phyloP scores from a whole-genome alignment of 2,113 vertebrate species.

The Istiophorus platypterus region DNA sequence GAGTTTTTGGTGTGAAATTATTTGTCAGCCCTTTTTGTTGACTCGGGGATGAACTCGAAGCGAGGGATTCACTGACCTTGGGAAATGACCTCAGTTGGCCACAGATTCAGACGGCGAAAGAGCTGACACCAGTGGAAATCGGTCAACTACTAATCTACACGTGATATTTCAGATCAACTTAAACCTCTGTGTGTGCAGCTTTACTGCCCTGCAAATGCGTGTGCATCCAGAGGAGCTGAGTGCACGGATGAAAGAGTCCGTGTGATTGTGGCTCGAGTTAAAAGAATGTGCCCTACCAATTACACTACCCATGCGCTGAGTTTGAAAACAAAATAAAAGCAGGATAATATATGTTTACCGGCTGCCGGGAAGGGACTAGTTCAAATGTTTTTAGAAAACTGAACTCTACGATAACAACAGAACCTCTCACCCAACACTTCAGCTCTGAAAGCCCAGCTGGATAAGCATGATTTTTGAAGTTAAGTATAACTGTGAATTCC shows the following conservation, averaged over 20 bases:
- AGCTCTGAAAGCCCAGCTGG: not conserved
- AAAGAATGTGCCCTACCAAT: not conserved
- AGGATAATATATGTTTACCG: not conserved
- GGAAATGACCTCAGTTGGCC: constrained; percentile 45
- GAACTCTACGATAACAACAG: constrained; percentile 10
- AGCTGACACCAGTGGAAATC: constrained; percentile 61
- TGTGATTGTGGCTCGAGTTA: not conserved
- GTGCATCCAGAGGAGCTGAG: not conserved
- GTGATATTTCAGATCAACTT: constrained; percentile 18
- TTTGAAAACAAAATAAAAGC: not conserved
- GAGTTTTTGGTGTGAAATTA: accelerated
- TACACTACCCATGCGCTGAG: not conserved
- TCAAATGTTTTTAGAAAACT: not conserved
- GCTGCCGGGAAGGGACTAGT: not conserved
- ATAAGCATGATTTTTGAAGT: constrained; percentile 36
- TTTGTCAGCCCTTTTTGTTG: not conserved
- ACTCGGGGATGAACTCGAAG: constrained; percentile 1
- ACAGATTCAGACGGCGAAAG: constrained; percentile 17
- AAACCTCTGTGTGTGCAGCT: not conserved
- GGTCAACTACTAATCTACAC: not conserved
- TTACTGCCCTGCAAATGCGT: not conserved
- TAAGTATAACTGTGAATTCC: constrained; percentile 51
- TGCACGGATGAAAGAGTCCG: not conserved
- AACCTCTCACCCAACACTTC: not conserved
- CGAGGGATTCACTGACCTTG: constrained; percentile 61